These are phyloP conservation scores for Tonatia bakeri DNA, from an alignment of 2,113 vertebrate genomes.

Conservation along the genomic window DNA sequence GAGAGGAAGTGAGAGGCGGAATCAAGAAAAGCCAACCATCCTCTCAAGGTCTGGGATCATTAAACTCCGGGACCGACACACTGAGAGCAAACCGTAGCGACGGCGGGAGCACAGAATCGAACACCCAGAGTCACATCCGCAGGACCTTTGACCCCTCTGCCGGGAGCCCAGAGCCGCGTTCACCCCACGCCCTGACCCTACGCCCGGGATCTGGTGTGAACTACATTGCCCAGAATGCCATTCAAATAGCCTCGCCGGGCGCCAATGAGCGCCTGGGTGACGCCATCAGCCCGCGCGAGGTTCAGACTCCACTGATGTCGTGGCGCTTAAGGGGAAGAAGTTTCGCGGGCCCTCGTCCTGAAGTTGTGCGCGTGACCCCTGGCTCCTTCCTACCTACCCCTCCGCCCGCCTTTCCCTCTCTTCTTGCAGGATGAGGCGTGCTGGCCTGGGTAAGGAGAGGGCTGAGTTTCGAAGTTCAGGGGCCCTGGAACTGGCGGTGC, in stretches of 20 bases:
- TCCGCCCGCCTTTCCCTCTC: background rate
- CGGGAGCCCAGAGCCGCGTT: accelerated
- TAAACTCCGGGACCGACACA: background rate
- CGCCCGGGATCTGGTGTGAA: accelerated
- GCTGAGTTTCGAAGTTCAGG: conserved; percentile 29
- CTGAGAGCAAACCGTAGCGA: accelerated
- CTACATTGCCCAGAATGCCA: conserved; percentile 70
- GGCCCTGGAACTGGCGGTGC: background rate
- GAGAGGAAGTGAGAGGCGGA: background rate
- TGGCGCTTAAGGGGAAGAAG: conserved; percentile 49
- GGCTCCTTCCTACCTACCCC: background rate
- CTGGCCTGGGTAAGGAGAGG: conserved; percentile 72
- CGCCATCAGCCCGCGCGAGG: conserved; percentile 61
- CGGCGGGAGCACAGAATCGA: accelerated
- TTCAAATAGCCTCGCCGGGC: background rate
- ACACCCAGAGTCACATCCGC: accelerated
- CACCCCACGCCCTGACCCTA: accelerated
- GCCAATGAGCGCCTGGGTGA: background rate
- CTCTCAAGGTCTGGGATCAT: accelerated
- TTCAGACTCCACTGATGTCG: conserved; percentile 59
- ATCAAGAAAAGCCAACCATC: background rate
- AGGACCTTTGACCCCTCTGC: accelerated
- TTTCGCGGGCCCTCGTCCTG: background rate
- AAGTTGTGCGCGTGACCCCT: background rate
- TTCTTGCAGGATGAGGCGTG: conserved; percentile 69